phyloP scores from a whole-genome alignment of 2,888 invertebrate genomes.

The Drosophila kambysellisi region DNA sequence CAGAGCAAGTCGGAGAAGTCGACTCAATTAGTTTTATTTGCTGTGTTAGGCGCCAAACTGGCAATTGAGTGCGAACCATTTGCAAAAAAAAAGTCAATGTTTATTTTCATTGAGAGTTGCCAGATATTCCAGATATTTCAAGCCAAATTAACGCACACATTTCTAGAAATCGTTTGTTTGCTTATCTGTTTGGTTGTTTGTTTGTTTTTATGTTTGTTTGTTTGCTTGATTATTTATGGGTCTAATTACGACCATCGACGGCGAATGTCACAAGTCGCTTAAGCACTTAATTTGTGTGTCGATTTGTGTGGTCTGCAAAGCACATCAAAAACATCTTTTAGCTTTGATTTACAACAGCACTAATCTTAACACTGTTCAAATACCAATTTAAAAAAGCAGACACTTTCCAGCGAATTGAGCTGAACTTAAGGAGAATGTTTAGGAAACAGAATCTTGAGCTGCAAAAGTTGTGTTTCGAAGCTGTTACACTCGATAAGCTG shows the following conservation, averaged over 20 bases:
- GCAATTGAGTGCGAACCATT: constrained; percentile 24
- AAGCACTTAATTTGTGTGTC: constrained; percentile 59
- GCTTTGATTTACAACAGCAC: constrained; percentile 16
- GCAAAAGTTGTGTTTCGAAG: constrained; percentile 26
- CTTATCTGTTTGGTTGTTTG: constrained; percentile 8
- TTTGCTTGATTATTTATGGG: constrained; percentile 37
- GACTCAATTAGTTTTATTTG: constrained; percentile 74
- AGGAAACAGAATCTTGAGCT: constrained; percentile 3
- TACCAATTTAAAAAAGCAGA: background rate
- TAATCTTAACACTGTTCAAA: background rate
- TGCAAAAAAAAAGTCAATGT: constrained; percentile 45
- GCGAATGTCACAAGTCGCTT: constrained; percentile 41
- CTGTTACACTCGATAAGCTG: constrained; percentile 54
- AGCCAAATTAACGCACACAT: constrained; percentile 59
- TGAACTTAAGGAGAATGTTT: constrained; percentile 1
- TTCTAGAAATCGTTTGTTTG: constrained; percentile 9
- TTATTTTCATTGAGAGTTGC: constrained; percentile 54
- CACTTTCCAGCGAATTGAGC: constrained; percentile 9
- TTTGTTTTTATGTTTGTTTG: background rate
- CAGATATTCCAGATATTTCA: constrained; percentile 40
- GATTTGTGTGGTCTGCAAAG: constrained; percentile 9
- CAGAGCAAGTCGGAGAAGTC: constrained; percentile 4
- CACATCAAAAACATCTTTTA: constrained; percentile 23
- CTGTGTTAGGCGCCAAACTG: constrained; percentile 29
- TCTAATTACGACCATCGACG: constrained; percentile 23